Base-by-base conservation (phyloP, 2,888 invertebrate genomes). In the Tricholauxania praeusta region DNA sequence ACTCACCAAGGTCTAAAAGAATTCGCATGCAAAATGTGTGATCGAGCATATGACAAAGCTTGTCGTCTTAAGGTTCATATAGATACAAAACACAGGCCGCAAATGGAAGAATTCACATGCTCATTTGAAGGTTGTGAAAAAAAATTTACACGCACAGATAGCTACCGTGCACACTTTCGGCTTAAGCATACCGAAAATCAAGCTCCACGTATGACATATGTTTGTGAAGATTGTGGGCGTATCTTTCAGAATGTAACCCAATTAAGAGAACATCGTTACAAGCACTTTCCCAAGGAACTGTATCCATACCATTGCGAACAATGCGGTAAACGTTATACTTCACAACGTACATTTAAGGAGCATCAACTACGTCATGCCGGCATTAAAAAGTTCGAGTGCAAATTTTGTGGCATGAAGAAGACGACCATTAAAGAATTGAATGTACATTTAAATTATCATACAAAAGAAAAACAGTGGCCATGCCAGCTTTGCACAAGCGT, bases 301-400 rank as follows among this genome's bases (percentile, higher is more conserved):
- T 80, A 77, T 73, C 81, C 81, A 15, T 80, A 74, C 65, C 77
- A 78, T 19, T 85, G 85, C 52, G 83, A 83, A 0, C 77, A 80
- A 55, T 85, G 85, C 51, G 83, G 81, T 7, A 85, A 85, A 8
- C 76, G 80, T 1, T 85, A 79, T 71, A 75, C 76, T 0, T 79
- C 78, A 1, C 77, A 76, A 28, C 75, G 79, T 8, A 76, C 78
- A 1, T 79, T 76, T 59, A 75, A 75, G 17, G 84, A 84, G 72
- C 85, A 86, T 67, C 53, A 78, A 7, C 67, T 80, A 72, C 79
- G 85, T 0, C 83, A 80, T 53, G 82, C 83, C 1, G 80, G 80
- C 4, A 78, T 77, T 5, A 80, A 79, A 64, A 77, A 80, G 0
- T 80, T 79, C 19, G 79, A 80, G 4, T 85, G 86, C 32, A 77